These are phyloP conservation scores for Nylanderia fulva DNA, from an alignment of 1,140 invertebrate species.

Conservation along the genomic window DNA sequence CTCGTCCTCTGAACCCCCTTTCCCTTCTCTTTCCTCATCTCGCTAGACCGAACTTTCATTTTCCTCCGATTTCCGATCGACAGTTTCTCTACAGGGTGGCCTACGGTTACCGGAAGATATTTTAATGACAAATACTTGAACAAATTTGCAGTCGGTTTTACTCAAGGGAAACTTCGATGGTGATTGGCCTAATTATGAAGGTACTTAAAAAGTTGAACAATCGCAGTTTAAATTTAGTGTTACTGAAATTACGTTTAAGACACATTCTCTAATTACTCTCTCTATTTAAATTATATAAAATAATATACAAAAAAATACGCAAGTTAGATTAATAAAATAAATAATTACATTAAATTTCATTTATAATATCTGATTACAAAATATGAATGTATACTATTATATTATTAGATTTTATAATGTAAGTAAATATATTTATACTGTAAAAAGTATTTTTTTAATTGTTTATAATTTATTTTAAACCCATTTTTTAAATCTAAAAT, in stretches of 20 bases:
- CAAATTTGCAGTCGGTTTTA: constrained; percentile 21
- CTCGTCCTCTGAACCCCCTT: constrained; percentile 4
- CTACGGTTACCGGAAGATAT: constrained; percentile 29
- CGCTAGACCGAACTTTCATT: constrained; percentile 48
- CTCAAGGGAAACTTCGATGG: background rate
- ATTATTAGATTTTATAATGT: too few relatives aligned
- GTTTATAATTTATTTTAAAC: background rate
- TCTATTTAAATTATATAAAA: constrained; percentile 13
- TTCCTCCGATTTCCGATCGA: constrained; percentile 47
- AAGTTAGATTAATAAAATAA: background rate
- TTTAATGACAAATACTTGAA: constrained; percentile 47
- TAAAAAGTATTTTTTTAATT: background rate
- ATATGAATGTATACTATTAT: too few relatives aligned
- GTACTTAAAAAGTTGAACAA: constrained; percentile 5
- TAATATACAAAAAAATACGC: background rate
- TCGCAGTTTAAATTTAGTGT: background rate
- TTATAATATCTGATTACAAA: background rate
- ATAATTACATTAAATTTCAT: background rate
- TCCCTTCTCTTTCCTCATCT: constrained; percentile 4
- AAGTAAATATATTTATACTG: too few relatives aligned
- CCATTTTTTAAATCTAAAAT: background rate
- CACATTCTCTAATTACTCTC: background rate
- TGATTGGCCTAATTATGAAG: background rate
- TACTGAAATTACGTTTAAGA: background rate
- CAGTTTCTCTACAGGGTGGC: constrained; percentile 32